A percentile compares a stretch with the other conserved stretches of the same genome.
Evolutionary conservation across 2,888 invertebrate genomes (phyloP).

Genomic region (Pelosia muscerda): DNA sequence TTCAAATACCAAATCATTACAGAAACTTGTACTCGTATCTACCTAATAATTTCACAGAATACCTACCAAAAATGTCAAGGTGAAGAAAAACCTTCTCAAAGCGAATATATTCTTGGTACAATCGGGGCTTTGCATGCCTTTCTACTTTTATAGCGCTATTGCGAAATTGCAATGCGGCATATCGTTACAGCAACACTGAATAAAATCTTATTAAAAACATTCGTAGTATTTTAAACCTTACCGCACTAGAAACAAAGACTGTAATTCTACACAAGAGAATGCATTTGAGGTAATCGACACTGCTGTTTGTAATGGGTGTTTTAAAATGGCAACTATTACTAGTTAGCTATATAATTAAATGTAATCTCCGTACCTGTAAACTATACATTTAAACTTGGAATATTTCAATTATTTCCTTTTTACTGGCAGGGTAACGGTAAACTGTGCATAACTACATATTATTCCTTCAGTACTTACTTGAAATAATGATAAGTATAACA

Average conservation of each 20-base stretch:
- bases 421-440: neutral
- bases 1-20: neutral
- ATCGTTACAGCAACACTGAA: slow-evolving; percentile 32
- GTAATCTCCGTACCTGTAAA: slow-evolving; percentile 30
- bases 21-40: no score
- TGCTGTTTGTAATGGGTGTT: slow-evolving; percentile 23
- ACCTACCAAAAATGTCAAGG: slow-evolving; percentile 20
- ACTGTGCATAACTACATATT: neutral
- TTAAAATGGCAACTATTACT: slow-evolving; percentile 32
- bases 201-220: slow-evolving; percentile 21
- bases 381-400: neutral
- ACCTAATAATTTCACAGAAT: neutral
- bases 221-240: slow-evolving; percentile 23
- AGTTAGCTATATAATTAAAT: slow-evolving; percentile 30
- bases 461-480: no score
- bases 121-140: slow-evolving; percentile 33
- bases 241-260: neutral
- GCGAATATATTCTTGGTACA: slow-evolving; percentile 18
- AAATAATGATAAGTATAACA: no score
- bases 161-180: slow-evolving; percentile 51
- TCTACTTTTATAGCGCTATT: slow-evolving; percentile 36
- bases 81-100: slow-evolving; percentile 15
- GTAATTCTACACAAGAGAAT: slow-evolving; percentile 17
- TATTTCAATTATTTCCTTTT: neutral
- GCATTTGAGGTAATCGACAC: slow-evolving; percentile 30